phyloP scores from a whole-genome alignment of 2,797 vertebrate species.

The Calcarius lapponicus region DNA sequence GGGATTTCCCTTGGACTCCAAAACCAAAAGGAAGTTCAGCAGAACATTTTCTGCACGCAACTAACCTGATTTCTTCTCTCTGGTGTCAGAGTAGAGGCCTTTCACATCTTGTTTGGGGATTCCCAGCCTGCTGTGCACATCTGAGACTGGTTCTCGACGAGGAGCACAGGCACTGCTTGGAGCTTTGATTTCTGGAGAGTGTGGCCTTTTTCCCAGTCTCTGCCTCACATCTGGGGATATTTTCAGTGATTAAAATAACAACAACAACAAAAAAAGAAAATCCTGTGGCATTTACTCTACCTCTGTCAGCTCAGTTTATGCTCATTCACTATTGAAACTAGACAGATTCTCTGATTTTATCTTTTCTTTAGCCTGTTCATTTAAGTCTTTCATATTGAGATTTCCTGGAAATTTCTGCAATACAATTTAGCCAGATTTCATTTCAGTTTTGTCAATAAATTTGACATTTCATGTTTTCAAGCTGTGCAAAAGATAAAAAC shows the following conservation, averaged over 20 bases:
- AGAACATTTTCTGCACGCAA: background rate
- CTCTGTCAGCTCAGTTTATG: background rate
- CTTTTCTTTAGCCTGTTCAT: background rate
- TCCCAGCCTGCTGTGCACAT: conserved; percentile 92
- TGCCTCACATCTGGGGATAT: conserved; percentile 86
- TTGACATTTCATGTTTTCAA: background rate
- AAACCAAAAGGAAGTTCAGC: background rate
- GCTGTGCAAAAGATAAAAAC: background rate
- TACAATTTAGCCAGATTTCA: background rate
- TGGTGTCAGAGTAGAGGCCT: conserved; percentile 81
- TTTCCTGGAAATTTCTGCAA: background rate
- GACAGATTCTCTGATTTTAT: background rate
- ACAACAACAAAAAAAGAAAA: background rate
- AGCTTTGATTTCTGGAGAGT: conserved; percentile 85
- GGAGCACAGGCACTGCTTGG: conserved; percentile 74
- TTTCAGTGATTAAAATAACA: background rate
- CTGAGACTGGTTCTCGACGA: conserved; percentile 85
- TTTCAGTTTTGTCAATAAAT: background rate
- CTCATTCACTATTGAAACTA: background rate
- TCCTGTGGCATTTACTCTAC: background rate
- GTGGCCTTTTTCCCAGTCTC: conserved; percentile 89
- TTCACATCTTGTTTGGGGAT: conserved; percentile 83
- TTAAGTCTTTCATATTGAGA: background rate
- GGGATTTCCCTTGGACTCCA: background rate
- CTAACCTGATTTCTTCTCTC: conserved; percentile 90